phyloP scores from a whole-genome alignment of 2,797 vertebrate genomes.

The Choloepus didactylus region DNA sequence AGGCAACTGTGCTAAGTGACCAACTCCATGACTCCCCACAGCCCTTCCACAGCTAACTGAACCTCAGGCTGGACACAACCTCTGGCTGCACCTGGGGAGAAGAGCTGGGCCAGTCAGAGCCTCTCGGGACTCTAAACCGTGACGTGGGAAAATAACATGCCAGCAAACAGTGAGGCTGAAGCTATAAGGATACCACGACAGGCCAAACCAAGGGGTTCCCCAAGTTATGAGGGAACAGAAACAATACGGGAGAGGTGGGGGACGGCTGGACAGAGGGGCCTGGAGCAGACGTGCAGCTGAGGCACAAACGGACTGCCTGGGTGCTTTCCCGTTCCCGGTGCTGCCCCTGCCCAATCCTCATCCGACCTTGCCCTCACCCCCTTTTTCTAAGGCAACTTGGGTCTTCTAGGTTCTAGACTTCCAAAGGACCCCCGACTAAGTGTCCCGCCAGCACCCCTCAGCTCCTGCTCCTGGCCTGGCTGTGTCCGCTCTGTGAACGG shows the following conservation, averaged over 20 bases:
- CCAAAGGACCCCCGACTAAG: neutral
- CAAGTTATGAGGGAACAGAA: neutral
- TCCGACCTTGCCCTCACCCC: neutral
- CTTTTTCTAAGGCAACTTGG: neutral
- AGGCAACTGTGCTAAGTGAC: neutral
- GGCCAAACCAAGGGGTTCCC: neutral
- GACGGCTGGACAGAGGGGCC: fast-evolving
- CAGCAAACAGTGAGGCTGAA: neutral
- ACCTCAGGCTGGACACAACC: neutral
- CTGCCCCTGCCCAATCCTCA: neutral
- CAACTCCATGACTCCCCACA: neutral
- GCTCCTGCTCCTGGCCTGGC: neutral
- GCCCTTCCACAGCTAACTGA: neutral
- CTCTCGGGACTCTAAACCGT: neutral
- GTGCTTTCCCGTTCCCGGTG: neutral
- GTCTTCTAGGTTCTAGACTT: neutral
- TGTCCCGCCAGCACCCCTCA: neutral
- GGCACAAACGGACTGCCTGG: neutral
- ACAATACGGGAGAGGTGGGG: neutral
- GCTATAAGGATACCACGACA: neutral
- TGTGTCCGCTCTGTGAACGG: neutral
- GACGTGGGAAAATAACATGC: neutral
- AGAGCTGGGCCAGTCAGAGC: neutral
- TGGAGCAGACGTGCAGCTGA: neutral
- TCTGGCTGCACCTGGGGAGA: neutral